Conservation (phyloP, 2,113 vertebrate genomes). For the Antigone vipio region DNA sequence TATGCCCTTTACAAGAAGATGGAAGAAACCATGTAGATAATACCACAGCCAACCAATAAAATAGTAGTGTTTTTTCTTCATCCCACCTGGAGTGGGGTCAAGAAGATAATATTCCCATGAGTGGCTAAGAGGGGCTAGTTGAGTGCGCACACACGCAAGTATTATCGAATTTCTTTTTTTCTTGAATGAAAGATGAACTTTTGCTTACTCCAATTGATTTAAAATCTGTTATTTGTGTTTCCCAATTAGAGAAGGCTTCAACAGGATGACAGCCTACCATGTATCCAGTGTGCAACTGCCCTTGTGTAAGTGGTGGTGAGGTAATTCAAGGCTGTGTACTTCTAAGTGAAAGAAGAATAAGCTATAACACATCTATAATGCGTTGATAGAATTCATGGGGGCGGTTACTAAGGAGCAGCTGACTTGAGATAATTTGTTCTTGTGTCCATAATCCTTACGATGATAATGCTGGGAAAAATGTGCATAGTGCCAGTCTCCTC, state of each 20-base stretch:
- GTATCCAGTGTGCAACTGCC: not conserved
- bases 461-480: not conserved
- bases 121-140: not conserved
- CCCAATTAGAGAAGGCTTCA: not conserved
- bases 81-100: not conserved
- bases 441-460: not conserved
- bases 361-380: not conserved
- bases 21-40: not conserved
- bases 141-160: not conserved
- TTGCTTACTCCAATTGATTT: not conserved
- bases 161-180: not conserved
- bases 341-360: not conserved
- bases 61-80: not conserved
- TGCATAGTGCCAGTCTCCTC: not conserved
- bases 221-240: not conserved
- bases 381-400: not conserved
- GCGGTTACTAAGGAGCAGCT: not conserved
- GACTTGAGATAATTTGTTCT: not conserved
- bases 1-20: not conserved
- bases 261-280: not conserved
- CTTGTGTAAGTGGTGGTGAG: not conserved
- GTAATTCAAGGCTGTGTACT: not conserved
- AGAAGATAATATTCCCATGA: not conserved
- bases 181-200: not conserved
- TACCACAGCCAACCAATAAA: not conserved